Conservation (phyloP, 2,113 vertebrate genomes). For the Brachyistius frenatus region DNA sequence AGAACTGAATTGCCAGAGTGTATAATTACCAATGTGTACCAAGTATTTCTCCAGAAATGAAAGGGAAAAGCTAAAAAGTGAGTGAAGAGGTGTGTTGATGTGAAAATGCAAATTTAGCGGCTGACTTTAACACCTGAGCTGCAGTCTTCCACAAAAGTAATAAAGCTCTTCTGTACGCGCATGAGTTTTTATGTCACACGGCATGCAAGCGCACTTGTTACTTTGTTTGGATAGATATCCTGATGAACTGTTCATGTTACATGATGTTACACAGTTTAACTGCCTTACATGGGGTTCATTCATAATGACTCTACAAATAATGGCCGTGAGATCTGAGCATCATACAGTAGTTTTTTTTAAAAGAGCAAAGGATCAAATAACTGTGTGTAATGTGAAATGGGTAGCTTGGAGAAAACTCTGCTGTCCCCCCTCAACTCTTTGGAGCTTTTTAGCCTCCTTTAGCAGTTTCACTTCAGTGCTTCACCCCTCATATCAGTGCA, state of each 20-base stretch:
- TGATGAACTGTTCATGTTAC: slow-evolving; percentile 11
- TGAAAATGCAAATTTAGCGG: slow-evolving; percentile 34
- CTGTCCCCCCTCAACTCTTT: too few species aligned
- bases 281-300: neutral
- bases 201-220: slow-evolving; percentile 11
- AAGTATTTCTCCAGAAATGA: slow-evolving; percentile 30
- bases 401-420: too few species aligned
- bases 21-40: slow-evolving; percentile 36
- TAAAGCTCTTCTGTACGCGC: slow-evolving; percentile 4
- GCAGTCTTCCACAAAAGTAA: slow-evolving; percentile 3
- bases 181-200: slow-evolving; percentile 10
- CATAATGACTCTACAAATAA: too few species aligned
- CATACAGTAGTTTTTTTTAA: too few species aligned
- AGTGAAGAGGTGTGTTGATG: slow-evolving; percentile 29
- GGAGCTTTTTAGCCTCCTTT: too few species aligned
- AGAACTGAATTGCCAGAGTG: slow-evolving; percentile 29
- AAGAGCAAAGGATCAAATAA: too few species aligned
- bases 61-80: slow-evolving; percentile 32
- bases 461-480: too few species aligned
- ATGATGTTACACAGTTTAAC: slow-evolving; percentile 7
- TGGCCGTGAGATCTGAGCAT: too few species aligned
- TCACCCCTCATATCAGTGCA: too few species aligned
- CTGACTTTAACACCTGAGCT: slow-evolving; percentile 24
- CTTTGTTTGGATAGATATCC: slow-evolving; percentile 3
- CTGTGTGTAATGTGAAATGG: too few species aligned